Evolutionary conservation across 2,888 invertebrate genomes (phyloP), one percentile per base, ranked within the genome.

Genomic region (Eretmocerus hayati): DNA sequence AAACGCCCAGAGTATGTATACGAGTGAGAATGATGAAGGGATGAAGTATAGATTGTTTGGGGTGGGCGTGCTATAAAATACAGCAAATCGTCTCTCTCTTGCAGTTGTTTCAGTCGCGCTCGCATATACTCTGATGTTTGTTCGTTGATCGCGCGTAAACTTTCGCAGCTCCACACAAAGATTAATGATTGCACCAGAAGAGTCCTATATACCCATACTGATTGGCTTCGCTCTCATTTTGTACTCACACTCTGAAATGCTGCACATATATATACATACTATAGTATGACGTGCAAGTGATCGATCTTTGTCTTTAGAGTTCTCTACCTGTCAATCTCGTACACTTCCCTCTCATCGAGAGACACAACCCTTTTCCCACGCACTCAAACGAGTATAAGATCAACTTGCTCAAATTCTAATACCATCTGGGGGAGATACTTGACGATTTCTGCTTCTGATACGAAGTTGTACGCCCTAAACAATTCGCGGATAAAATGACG

Each of bases 241-340:
- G n/a, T n/a, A n/a, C n/a, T n/a, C n/a, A n/a, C n/a, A n/a, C n/a
- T n/a, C n/a, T n/a, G n/a, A n/a, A n/a, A n/a, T n/a, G n/a, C n/a
- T n/a, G n/a, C n/a, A n/a, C n/a, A n/a, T n/a, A n/a, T n/a, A n/a
- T n/a, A n/a, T n/a, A n/a, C n/a, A n/a, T n/a, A n/a, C n/a, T n/a
- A n/a, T n/a, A n/a, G n/a, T n/a, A n/a, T n/a, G n/a, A n/a, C n/a
- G n/a, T n/a, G n/a, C n/a, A n/a, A n/a, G n/a, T 52, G 48, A 55
- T 55, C 55, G 50, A 59, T 59, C 53, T 50, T 50, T 53, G 53
- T 53, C 53, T 44, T 41, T 50, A 39, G 32, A 26, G 26, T 36
- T 19, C 32, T 48, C 43, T 36, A 46, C 36, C 37, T 43, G 44
- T 55, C 53, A 47, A 52, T 53, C 30, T 40, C 49, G 48, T 11